Evolutionary conservation across 2,888 invertebrate genomes (phyloP).

Genomic region (Rhabditophanes sp.): DNA sequence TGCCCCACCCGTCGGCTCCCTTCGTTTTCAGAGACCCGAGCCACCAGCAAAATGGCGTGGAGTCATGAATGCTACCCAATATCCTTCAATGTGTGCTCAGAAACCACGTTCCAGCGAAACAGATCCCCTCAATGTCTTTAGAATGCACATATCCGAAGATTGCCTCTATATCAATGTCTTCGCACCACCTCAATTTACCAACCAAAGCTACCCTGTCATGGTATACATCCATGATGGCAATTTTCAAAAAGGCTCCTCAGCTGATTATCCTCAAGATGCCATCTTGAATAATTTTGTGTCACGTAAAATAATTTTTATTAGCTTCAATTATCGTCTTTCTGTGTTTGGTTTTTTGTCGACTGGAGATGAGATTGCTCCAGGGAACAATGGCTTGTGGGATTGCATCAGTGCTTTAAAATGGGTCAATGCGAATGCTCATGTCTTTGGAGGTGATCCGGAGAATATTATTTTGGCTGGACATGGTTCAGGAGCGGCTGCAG

Average conservation of each 20-base stretch:
- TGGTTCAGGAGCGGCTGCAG: conserved; percentile 40
- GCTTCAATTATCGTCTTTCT: conserved; percentile 79
- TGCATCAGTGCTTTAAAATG: conserved; percentile 27
- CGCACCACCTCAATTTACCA: conserved; percentile 54
- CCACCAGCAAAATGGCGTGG: conserved; percentile 43
- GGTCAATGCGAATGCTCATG: conserved; percentile 33
- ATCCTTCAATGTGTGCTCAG: conserved; percentile 22
- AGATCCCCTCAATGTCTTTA: conserved; percentile 21
- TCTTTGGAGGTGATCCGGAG: conserved; percentile 39
- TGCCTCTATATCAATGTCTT: conserved; percentile 51
- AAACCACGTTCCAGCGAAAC: conserved; percentile 11
- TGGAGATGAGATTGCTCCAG: conserved; percentile 37
- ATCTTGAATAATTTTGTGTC: conserved; percentile 43
- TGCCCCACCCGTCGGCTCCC: conserved; percentile 42
- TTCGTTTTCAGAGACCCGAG: conserved; percentile 36
- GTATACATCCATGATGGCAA: conserved; percentile 87
- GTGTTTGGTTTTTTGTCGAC: conserved; percentile 56
- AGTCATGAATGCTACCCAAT: conserved; percentile 44
- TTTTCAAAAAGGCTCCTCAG: conserved; percentile 59
- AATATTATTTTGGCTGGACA: conserved; percentile 41
- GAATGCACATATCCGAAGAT: conserved; percentile 50
- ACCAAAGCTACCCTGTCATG: conserved; percentile 64
- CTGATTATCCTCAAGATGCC: conserved; percentile 17
- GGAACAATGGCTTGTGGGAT: conserved; percentile 37
- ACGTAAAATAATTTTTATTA: conserved; percentile 77